Evolutionary conservation across 2,797 vertebrate species (phyloP), one percentile per base, ranked within the genome.

Genomic region (Anolis apletophallus): DNA sequence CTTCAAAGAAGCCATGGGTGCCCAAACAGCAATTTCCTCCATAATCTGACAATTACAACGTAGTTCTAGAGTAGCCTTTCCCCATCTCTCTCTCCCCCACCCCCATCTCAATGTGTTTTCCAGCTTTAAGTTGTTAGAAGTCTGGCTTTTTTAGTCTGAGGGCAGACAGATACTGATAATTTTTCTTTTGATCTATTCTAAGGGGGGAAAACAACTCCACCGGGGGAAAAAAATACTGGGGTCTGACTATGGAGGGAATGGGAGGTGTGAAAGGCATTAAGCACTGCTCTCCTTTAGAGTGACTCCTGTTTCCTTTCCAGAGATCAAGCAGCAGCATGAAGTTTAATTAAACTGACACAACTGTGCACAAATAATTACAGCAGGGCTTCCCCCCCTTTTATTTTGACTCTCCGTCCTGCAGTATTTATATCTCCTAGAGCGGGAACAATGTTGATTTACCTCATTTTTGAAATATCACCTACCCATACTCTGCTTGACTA

Each of bases 111-210:
- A 87, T 91, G 85, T 80, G 85, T 91, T 92, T 94, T 93, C 94
- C 93, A 88, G 84, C 92, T 94, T 92, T 80, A 93, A 92, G 92
- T 95, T 95, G 95, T 96, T 95, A 95, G 92, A 93, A 95, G 92
- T 93, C 93, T 95, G 95, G 91, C 92, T 94, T 93, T 88, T 94
- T 52, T 83, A 87, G 85, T 92, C 92, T 95, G 94, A 95, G 94
- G 94, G 88, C 92, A 96, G 96, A 94, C 95, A 96, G 96, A 95
- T 94, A 94, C 95, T 95, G 96, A 96, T 96, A 96, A 95, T 92
- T 94, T 94, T 90, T 86, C 96, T 96, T 97, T 97, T 97, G 96
- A 96, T 97, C 94, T 96, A 79, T 91, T 77, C 89, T 90, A 88
- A 93, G 92, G 90, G n/a, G 12, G 8, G 10, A 94, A 91, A 95